Conservation (phyloP, 2,888 invertebrate species). For the Nycteola revayana region DNA sequence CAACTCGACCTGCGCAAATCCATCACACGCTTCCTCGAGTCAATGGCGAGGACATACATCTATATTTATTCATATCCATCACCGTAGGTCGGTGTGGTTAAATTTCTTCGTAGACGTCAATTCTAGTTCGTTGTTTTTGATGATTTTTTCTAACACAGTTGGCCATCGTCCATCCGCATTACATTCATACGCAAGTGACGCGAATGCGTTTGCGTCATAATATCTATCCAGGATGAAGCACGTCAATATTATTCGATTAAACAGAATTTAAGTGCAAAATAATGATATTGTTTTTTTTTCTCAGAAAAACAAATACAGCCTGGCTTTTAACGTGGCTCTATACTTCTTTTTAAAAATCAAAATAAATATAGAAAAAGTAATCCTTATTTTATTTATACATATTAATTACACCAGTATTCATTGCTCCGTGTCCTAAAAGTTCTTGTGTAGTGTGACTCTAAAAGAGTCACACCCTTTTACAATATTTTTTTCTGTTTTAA, state of each 20-base stretch:
- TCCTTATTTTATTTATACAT: no score
- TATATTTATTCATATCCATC: constrained; percentile 68
- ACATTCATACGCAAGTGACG: constrained; percentile 40
- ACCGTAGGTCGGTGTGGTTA: constrained; percentile 36
- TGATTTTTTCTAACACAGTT: constrained; percentile 37
- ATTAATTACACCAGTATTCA: no score
- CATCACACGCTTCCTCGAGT: constrained; percentile 71
- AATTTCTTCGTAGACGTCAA: constrained; percentile 49
- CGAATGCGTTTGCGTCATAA: constrained; percentile 35
- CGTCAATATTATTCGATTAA: neutral
- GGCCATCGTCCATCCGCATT: constrained; percentile 47
- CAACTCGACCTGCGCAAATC: constrained; percentile 66
- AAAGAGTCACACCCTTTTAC: no score
- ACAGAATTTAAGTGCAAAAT: no score
- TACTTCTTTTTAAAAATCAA: no score
- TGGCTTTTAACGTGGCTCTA: no score
- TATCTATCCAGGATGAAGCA: constrained; percentile 8
- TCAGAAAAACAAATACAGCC: no score
- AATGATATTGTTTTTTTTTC: no score
- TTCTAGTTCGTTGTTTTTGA: constrained; percentile 31
- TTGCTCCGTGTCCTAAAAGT: no score
- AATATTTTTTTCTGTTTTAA: no score
- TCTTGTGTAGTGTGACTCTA: no score
- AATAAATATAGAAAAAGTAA: no score
- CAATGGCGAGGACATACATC: constrained; percentile 76